Evolutionary conservation across 2,113 vertebrate species (phyloP).

Genomic region (Indicator indicator): DNA sequence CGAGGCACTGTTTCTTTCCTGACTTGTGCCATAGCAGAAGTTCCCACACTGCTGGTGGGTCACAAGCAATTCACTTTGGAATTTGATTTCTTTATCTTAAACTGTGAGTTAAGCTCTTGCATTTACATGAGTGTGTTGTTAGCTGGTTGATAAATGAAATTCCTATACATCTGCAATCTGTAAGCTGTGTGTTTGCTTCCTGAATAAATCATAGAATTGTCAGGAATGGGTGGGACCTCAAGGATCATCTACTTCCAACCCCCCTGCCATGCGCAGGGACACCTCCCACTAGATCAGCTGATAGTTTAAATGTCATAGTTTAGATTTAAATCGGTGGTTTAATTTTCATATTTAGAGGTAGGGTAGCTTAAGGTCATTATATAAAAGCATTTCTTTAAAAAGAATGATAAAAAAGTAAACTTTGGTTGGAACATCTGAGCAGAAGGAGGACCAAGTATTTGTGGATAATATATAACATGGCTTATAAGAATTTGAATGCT

Average conservation of each 20-base stretch:
- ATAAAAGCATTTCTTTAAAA: background rate
- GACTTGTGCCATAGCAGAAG: background rate
- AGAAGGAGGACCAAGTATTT: background rate
- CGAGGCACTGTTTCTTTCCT: background rate
- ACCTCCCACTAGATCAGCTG: too few relatives aligned
- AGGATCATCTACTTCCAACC: too few relatives aligned
- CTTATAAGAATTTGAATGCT: background rate
- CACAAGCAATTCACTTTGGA: background rate
- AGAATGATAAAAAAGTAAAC: background rate
- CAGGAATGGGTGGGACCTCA: too few relatives aligned
- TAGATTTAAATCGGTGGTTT: background rate
- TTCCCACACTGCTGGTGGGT: background rate
- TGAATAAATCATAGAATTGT: background rate
- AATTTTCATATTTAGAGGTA: background rate
- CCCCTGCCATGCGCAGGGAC: too few relatives aligned
- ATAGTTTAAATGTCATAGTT: too few relatives aligned
- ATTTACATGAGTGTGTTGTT: constrained; percentile 7
- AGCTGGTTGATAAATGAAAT: background rate
- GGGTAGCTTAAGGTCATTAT: background rate
- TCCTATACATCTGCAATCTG: background rate
- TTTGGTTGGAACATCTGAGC: background rate
- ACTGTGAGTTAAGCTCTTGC: constrained; percentile 10
- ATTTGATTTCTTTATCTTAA: constrained; percentile 52
- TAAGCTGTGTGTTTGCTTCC: fast-evolving
- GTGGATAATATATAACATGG: background rate